Evolutionary conservation across 2,113 vertebrate genomes (phyloP).

Genomic region (Ailurus styani): DNA sequence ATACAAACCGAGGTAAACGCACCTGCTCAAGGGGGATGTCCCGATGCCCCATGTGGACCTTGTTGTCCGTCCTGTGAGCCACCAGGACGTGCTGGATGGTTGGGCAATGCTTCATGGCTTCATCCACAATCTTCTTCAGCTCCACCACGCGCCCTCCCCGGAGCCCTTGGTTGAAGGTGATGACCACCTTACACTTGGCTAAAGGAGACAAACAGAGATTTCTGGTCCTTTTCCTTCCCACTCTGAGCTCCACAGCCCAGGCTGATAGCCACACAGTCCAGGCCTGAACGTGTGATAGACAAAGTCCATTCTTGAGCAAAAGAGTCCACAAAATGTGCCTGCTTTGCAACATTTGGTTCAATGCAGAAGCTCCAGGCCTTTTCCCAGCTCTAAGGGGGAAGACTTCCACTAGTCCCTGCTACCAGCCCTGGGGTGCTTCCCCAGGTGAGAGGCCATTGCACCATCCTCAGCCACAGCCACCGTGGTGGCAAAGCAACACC

Average conservation of each 20-base stretch:
- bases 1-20: constrained; percentile 14
- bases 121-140: constrained; percentile 89
- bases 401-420: background rate
- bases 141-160: constrained; percentile 86
- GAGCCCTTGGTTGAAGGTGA: constrained; percentile 91
- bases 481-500: background rate
- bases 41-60: constrained; percentile 81
- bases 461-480: background rate
- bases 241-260: background rate
- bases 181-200: constrained; percentile 91
- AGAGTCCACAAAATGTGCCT: background rate
- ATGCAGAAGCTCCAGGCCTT: background rate
- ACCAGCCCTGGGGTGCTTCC: background rate
- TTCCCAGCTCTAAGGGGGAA: background rate
- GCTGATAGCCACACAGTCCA: background rate
- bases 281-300: background rate
- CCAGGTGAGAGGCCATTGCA: background rate
- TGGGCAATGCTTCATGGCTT: constrained; percentile 88
- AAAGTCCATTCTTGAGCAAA: background rate
- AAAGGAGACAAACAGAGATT: constrained; percentile 50
- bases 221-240: background rate
- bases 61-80: constrained; percentile 87
- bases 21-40: constrained; percentile 91
- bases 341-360: background rate
- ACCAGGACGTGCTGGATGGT: constrained; percentile 87